Conservation (phyloP, 2,888 invertebrate genomes). For the Amiota mariae region DNA sequence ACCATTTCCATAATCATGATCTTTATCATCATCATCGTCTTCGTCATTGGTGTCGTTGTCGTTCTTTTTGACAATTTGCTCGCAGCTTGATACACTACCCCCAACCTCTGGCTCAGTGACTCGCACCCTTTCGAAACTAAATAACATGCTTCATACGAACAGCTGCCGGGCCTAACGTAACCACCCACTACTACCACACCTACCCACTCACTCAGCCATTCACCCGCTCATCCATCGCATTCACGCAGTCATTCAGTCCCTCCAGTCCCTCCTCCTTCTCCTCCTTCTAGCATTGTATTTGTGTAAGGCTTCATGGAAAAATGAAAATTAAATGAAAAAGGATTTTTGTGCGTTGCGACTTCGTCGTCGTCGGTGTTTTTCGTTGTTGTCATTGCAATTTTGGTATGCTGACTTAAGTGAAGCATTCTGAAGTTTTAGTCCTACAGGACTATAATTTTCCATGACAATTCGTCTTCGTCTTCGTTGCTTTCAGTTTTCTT, state of each 20-base stretch:
- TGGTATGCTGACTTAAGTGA: too few species aligned
- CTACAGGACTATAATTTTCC: too few species aligned
- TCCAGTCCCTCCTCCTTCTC: slow-evolving; percentile 48
- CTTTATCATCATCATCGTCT: not conserved
- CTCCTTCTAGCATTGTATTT: slow-evolving; percentile 44
- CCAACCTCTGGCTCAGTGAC: not conserved
- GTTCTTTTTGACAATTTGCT: not conserved
- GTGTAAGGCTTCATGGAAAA: slow-evolving; percentile 28
- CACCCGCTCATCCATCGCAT: slow-evolving; percentile 21
- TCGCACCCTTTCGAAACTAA: not conserved
- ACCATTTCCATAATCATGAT: too few species aligned
- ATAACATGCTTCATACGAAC: too few species aligned
- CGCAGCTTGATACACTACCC: not conserved
- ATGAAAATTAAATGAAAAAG: slow-evolving; percentile 1
- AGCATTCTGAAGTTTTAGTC: too few species aligned
- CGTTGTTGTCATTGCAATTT: too few species aligned
- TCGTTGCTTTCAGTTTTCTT: too few species aligned
- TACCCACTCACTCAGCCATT: slow-evolving; percentile 28
- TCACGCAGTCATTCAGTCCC: slow-evolving; percentile 28
- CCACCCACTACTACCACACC: not conserved
- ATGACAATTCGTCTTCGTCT: too few species aligned
- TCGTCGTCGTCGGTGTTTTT: too few species aligned
- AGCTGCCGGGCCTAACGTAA: not conserved
- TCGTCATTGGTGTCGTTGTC: not conserved
- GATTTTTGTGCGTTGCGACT: not conserved